These are phyloP conservation scores for Illadopsis cleaveri DNA, from an alignment of 2,113 vertebrate species.

Conservation along the genomic window DNA sequence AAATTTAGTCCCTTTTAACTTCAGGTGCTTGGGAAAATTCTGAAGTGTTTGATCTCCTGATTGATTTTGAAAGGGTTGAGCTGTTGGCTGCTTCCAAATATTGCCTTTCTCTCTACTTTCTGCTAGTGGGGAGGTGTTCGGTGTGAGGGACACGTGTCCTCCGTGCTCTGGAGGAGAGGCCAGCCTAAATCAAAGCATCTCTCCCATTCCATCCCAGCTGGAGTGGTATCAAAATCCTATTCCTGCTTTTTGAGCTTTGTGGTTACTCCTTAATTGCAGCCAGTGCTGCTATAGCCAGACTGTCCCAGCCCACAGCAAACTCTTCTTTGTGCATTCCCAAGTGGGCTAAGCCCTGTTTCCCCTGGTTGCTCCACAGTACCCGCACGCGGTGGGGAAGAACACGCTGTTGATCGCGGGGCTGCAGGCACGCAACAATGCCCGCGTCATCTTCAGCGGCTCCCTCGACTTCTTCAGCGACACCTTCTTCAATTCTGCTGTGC, in stretches of 20 bases:
- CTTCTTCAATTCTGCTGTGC: slow-evolving; percentile 92
- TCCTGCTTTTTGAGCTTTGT: background rate
- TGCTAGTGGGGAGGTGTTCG: background rate
- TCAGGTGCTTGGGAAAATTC: background rate
- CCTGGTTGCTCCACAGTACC: slow-evolving; percentile 74
- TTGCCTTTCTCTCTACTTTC: background rate
- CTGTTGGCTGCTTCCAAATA: rapidly evolving
- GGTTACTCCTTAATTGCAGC: background rate
- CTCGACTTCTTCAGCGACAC: slow-evolving; percentile 96
- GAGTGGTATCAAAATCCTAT: background rate
- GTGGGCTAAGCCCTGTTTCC: rapidly evolving
- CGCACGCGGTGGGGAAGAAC: slow-evolving; percentile 95
- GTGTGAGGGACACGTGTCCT: background rate
- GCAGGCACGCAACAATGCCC: slow-evolving; percentile 95
- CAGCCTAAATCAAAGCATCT: background rate
- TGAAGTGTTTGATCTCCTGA: background rate
- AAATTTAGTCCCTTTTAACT: background rate
- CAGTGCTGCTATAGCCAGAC: rapidly evolving
- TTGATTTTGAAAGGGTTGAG: background rate
- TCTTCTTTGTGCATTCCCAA: background rate
- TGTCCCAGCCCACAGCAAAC: background rate
- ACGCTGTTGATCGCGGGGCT: slow-evolving; percentile 94
- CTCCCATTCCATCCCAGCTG: background rate
- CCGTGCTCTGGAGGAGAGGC: background rate
- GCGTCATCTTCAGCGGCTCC: slow-evolving; percentile 94